Evolutionary conservation across 2,797 vertebrate species (phyloP).

Genomic region (Oryzias sinensis): DNA sequence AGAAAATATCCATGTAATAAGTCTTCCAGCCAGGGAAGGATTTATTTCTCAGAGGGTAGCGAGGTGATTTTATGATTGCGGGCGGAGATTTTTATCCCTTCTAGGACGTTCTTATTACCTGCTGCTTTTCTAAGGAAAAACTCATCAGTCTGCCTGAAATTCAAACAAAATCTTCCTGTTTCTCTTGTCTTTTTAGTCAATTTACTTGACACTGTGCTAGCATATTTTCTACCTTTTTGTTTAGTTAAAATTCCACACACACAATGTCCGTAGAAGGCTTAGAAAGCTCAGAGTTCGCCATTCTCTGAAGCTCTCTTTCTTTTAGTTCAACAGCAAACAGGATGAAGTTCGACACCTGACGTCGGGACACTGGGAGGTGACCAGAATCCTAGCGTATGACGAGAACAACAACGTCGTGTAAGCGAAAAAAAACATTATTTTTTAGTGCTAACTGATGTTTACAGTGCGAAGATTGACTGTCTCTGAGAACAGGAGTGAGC

Average conservation of each 20-base stretch:
- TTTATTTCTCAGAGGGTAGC: slow-evolving; percentile 11
- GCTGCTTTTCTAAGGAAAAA: slow-evolving; percentile 1
- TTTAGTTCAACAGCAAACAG: slow-evolving; percentile 82
- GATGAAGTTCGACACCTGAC: slow-evolving; percentile 88
- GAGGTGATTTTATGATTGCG: slow-evolving; percentile 6
- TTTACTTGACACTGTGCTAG: too few species aligned
- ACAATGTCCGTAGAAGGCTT: too few species aligned
- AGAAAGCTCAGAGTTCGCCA: too few species aligned
- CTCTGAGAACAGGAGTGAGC: too few species aligned
- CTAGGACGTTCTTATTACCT: neutral
- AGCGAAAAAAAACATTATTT: slow-evolving; percentile 38
- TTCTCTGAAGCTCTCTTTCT: neutral
- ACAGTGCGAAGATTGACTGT: too few species aligned
- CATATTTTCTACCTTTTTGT: too few species aligned
- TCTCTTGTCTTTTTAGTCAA: too few species aligned
- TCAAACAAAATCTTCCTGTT: neutral
- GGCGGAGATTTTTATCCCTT: slow-evolving; percentile 15
- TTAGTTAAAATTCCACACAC: too few species aligned
- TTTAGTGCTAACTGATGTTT: neutral
- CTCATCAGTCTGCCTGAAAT: neutral
- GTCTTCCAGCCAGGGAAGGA: neutral
- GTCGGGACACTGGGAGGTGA: slow-evolving; percentile 96
- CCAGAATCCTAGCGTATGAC: slow-evolving; percentile 87
- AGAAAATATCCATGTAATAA: neutral
- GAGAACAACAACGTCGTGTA: slow-evolving; percentile 87